Evolutionary conservation across 2,797 vertebrate genomes (phyloP).

Genomic region (Clarias laeviceps): DNA sequence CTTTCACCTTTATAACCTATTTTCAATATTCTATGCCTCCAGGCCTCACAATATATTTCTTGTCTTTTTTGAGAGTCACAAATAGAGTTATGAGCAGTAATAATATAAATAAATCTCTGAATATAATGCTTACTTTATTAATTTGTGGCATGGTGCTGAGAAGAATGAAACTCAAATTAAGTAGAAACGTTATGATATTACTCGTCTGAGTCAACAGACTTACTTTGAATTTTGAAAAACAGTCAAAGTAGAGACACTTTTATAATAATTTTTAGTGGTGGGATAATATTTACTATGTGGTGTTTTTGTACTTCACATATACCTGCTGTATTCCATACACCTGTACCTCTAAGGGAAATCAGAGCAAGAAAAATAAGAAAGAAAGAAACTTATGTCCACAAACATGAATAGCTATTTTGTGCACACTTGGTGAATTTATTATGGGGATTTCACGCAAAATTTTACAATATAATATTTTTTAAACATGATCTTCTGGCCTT

Average conservation of each 20-base stretch:
- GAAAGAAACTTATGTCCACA: constrained; percentile 58
- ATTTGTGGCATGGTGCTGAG: neutral
- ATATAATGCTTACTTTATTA: neutral
- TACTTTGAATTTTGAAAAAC: neutral
- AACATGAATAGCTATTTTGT: constrained; percentile 78
- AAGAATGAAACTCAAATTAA: neutral
- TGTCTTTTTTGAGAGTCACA: neutral
- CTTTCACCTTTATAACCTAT: neutral
- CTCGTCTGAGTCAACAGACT: neutral
- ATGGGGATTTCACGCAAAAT: constrained; percentile 83
- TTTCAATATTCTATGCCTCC: neutral
- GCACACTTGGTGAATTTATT: constrained; percentile 78
- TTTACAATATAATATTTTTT: constrained; percentile 81
- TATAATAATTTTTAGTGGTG: neutral
- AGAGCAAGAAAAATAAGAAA: constrained; percentile 49
- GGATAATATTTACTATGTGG: neutral
- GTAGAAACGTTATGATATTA: neutral
- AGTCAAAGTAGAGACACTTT: neutral
- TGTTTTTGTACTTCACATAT: neutral
- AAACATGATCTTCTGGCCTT: constrained; percentile 82
- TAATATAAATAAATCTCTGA: neutral
- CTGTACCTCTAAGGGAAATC: constrained; percentile 65
- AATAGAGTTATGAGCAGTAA: neutral
- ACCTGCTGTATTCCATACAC: constrained; percentile 36
- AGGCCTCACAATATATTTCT: neutral